Conservation (phyloP, 2,797 vertebrate species). For the Aulostomus chinensis region DNA sequence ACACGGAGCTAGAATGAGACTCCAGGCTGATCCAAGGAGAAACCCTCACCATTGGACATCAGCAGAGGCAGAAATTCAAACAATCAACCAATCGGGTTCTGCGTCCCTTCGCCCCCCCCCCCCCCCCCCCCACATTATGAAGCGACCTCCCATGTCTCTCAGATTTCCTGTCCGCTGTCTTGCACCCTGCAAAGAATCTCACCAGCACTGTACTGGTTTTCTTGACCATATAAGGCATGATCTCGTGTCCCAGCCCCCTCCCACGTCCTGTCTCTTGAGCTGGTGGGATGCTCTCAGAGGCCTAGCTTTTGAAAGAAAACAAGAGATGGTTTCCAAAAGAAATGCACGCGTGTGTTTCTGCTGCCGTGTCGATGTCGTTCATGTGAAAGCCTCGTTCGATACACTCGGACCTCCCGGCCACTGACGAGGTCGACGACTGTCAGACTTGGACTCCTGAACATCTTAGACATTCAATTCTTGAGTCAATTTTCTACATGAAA, state of each 20-base stretch:
- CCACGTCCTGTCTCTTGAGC: slow-evolving; percentile 25
- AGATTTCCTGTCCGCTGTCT: slow-evolving; percentile 65
- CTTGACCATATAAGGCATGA: slow-evolving; percentile 83
- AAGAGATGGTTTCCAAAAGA: neutral
- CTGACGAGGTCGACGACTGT: no score
- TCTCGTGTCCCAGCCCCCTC: slow-evolving; percentile 53
- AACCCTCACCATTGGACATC: slow-evolving; percentile 68
- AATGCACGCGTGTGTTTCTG: neutral
- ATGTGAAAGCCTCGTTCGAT: neutral
- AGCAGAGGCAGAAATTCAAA: slow-evolving; percentile 78
- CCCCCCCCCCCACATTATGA: slow-evolving; percentile 69
- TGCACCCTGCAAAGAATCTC: slow-evolving; percentile 64
- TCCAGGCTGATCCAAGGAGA: slow-evolving; percentile 47
- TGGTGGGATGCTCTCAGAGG: slow-evolving; percentile 50
- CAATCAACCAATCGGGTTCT: slow-evolving; percentile 70
- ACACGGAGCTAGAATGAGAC: slow-evolving; percentile 57
- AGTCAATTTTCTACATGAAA: neutral
- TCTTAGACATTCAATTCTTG: neutral
- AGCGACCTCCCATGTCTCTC: slow-evolving; percentile 73
- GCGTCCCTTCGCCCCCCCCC: slow-evolving; percentile 45
- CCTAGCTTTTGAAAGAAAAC: slow-evolving; percentile 37
- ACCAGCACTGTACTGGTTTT: slow-evolving; percentile 71
- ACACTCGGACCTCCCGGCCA: neutral
- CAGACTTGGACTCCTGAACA: no score
- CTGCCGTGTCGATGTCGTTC: no score